A percentile compares a stretch with the other conserved stretches of the same genome.
Conservation (phyloP, 2,888 invertebrate genomes). For the Drosophila multiciliata region DNA sequence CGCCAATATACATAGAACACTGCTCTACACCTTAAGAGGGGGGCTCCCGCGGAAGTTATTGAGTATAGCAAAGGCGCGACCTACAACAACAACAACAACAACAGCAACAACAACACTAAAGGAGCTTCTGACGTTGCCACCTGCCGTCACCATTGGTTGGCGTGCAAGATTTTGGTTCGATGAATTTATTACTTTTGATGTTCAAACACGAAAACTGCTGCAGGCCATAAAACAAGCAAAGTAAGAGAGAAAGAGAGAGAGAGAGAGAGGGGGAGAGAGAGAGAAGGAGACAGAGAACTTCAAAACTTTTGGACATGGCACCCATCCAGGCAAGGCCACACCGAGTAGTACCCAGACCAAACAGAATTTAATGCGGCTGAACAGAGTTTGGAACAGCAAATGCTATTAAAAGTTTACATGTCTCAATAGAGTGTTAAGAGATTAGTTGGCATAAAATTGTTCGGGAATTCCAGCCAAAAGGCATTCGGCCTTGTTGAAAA, state of each 20-base stretch:
- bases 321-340: not conserved
- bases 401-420: slow-evolving; percentile 81
- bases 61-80: slow-evolving; percentile 70
- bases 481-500: slow-evolving; percentile 42
- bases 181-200: slow-evolving; percentile 83
- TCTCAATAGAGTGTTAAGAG: slow-evolving; percentile 81
- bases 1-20: slow-evolving; percentile 14
- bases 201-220: slow-evolving; percentile 79
- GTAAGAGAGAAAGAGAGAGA: not conserved
- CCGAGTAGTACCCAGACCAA: slow-evolving; percentile 5
- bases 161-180: slow-evolving; percentile 75
- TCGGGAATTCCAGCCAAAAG: slow-evolving; percentile 45
- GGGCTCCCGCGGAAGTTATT: slow-evolving; percentile 75
- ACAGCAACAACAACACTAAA: slow-evolving; percentile 3
- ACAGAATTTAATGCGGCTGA: slow-evolving; percentile 16
- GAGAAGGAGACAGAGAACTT: not conserved
- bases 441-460: slow-evolving; percentile 77
- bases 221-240: slow-evolving; percentile 73
- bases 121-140: slow-evolving; percentile 37
- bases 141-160: slow-evolving; percentile 35
- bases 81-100: slow-evolving; percentile 58
- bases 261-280: not conserved
- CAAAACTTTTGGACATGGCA: slow-evolving; percentile 53
- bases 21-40: slow-evolving; percentile 7
- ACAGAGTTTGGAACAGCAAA: slow-evolving; percentile 53